These are phyloP conservation scores for Enteromius anoplus DNA, from an alignment of 2,797 vertebrate genomes.

Conservation along the genomic window DNA sequence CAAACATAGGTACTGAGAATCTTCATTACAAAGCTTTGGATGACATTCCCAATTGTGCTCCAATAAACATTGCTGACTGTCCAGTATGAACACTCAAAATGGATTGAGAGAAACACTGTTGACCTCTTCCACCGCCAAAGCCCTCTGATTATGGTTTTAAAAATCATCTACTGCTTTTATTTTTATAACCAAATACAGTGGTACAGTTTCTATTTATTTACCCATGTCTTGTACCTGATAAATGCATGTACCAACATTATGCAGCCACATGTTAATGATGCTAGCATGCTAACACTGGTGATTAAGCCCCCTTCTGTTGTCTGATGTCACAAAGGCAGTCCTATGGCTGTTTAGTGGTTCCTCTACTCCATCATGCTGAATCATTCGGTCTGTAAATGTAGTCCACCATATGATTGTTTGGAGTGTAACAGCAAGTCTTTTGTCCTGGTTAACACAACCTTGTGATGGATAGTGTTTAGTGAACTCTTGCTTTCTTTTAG, in stretches of 20 bases:
- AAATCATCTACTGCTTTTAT: slow-evolving; percentile 27
- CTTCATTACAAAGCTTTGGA: not conserved
- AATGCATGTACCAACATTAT: slow-evolving; percentile 14
- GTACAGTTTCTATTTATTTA: slow-evolving; percentile 50
- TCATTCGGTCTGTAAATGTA: not conserved
- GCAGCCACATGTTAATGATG: slow-evolving; percentile 15
- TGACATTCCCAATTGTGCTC: not conserved
- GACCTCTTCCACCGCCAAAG: slow-evolving; percentile 14
- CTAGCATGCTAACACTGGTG: slow-evolving; percentile 46
- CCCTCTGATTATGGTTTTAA: not conserved
- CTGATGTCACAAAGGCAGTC: not conserved
- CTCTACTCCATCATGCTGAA: slow-evolving; percentile 3
- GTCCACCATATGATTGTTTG: not conserved
- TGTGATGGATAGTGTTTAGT: not conserved
- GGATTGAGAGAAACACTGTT: slow-evolving; percentile 14
- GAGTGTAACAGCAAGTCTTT: not conserved
- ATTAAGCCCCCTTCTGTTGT: slow-evolving; percentile 17
- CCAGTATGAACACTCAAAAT: slow-evolving; percentile 23
- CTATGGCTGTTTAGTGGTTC: slow-evolving; percentile 1
- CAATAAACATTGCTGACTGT: not conserved
- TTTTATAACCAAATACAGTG: slow-evolving; percentile 27
- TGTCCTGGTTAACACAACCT: not conserved
- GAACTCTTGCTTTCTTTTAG: not conserved
- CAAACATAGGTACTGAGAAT: not conserved
- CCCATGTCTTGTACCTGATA: slow-evolving; percentile 1